Evolutionary conservation across 2,888 invertebrate species (phyloP).

Genomic region (Cephus nigrinus): DNA sequence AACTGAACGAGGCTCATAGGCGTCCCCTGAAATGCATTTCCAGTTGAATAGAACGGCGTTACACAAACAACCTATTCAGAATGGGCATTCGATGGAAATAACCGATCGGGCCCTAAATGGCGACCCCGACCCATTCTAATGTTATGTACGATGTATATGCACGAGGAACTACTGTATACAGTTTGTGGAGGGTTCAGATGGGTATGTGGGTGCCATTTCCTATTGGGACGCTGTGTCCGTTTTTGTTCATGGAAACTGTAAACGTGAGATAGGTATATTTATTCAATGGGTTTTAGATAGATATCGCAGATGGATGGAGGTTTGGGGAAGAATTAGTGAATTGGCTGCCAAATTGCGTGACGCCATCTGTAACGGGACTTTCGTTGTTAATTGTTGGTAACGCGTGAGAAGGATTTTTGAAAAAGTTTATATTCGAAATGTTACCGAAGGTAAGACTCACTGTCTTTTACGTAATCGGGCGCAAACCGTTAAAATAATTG

Average conservation of each 20-base stretch:
- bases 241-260: neutral
- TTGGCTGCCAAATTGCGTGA: neutral
- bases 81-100: constrained; percentile 45
- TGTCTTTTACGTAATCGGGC: neutral
- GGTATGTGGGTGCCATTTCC: neutral
- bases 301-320: neutral
- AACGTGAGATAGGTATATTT: neutral
- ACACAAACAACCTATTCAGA: constrained; percentile 38
- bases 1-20: constrained; percentile 25
- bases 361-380: neutral
- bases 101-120: constrained; percentile 42
- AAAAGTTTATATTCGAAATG: neutral
- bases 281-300: neutral
- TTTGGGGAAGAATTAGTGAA: neutral
- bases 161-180: neutral
- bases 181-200: neutral
- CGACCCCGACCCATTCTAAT: constrained; percentile 32
- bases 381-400: neutral
- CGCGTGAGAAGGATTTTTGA: neutral
- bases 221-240: neutral
- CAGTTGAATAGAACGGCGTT: constrained; percentile 13
- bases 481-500: neutral
- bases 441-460: neutral
- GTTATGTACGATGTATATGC: neutral
- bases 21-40: constrained; percentile 32